These are phyloP conservation scores for Dryocosmus kuriphilus DNA, from an alignment of 2,888 invertebrate species.

Conservation along the genomic window DNA sequence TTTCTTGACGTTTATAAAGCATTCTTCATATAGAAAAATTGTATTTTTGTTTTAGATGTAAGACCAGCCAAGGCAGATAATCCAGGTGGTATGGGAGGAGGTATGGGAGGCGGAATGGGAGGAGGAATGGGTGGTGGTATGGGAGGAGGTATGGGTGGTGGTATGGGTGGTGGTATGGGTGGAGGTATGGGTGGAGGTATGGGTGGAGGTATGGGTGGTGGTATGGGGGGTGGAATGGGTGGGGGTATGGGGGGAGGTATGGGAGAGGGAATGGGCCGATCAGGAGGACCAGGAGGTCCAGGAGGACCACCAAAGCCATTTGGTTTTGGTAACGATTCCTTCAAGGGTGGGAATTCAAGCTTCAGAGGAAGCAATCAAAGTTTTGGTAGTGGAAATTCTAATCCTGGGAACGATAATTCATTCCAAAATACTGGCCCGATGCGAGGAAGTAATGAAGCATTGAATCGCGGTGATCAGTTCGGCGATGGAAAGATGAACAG, in stretches of 20 bases:
- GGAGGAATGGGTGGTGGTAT: slow-evolving; percentile 41
- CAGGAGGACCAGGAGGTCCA: slow-evolving; percentile 13
- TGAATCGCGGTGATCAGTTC: slow-evolving; percentile 50
- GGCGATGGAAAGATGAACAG: slow-evolving; percentile 43
- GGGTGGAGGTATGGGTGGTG: slow-evolving; percentile 36
- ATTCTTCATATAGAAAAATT: slow-evolving; percentile 68
- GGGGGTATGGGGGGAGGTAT: slow-evolving; percentile 45
- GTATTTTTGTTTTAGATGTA: slow-evolving; percentile 65
- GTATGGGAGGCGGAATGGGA: slow-evolving; percentile 38
- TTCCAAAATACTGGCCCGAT: slow-evolving; percentile 15
- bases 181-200: slow-evolving; percentile 39
- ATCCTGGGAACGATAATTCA: slow-evolving; percentile 59
- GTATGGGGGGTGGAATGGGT: slow-evolving; percentile 43
- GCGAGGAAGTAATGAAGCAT: slow-evolving; percentile 23
- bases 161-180: slow-evolving; percentile 51
- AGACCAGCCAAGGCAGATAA: slow-evolving; percentile 74
- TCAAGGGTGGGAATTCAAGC: slow-evolving; percentile 63
- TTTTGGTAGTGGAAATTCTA: slow-evolving; percentile 60
- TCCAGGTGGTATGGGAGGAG: slow-evolving; percentile 48
- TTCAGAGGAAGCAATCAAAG: slow-evolving; percentile 63
- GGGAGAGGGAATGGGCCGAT: slow-evolving; percentile 44
- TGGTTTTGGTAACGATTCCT: slow-evolving; percentile 62
- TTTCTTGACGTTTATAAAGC: neutral
- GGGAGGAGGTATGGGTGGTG: slow-evolving; percentile 45
- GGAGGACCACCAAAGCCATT: slow-evolving; percentile 21